Conservation (phyloP, 2,797 vertebrate species). For the Eidolon dupreanum region DNA sequence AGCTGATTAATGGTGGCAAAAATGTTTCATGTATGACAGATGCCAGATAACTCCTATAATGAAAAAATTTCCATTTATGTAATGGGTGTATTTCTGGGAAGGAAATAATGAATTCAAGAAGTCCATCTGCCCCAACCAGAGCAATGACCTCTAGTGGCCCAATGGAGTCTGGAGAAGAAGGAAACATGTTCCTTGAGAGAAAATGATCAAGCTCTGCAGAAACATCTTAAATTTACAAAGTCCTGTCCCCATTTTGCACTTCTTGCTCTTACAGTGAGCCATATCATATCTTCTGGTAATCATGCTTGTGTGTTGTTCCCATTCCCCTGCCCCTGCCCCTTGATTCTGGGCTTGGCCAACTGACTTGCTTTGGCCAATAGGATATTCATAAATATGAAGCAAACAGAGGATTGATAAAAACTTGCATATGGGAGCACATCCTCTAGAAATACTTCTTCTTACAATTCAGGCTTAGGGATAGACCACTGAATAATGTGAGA, state of each 20-base stretch:
- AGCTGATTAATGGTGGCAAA: neutral
- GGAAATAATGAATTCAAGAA: neutral
- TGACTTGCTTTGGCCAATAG: neutral
- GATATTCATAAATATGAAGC: neutral
- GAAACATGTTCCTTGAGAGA: neutral
- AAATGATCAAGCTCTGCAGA: neutral
- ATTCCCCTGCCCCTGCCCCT: rapidly evolving
- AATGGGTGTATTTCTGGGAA: neutral
- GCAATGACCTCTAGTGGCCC: neutral
- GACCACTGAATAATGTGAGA: neutral
- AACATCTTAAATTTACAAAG: neutral
- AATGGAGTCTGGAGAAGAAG: neutral
- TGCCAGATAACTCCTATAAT: neutral
- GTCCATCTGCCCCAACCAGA: neutral
- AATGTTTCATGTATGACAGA: neutral
- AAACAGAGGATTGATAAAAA: neutral
- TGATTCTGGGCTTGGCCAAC: neutral
- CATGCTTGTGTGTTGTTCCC: neutral
- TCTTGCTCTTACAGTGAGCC: neutral
- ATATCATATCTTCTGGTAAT: neutral
- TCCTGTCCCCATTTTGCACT: neutral
- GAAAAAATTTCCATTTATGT: neutral
- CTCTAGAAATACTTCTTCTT: neutral
- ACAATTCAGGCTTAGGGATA: neutral
- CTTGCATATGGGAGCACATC: neutral